Base-by-base conservation (phyloP, 2,113 vertebrate genomes). In the Periophthalmodon schlosseri region DNA sequence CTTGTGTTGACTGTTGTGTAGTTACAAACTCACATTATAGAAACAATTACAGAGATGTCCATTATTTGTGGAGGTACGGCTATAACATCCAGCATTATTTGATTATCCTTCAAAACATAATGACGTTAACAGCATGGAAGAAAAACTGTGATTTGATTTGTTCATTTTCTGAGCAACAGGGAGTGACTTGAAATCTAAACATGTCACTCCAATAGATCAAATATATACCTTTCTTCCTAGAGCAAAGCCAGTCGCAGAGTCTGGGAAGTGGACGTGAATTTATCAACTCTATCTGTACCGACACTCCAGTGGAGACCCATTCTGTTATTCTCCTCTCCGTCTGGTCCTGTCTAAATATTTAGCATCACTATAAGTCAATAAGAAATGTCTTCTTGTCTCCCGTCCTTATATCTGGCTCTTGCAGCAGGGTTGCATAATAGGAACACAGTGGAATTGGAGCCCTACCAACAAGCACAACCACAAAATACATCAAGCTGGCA, bases 401-500 rank as follows among this genome's bases (percentile, higher is more conserved):
- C 63, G 23, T 70, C 24, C n/a, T 54, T 64, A 56, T 79, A 68
- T 84, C 65, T 70, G 10, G 9, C 65, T 61, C 28, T 58, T 77
- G 56, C 54, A 46, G 46, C 66, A 50, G 34, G 11, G 47, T 81
- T 90, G 73, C 70, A 72, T 82, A 76, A 86, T 66, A 83, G 73
- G 80, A 68, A 61, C 68, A 72, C 50, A 68, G 52, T 67, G 16
- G 72, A 69, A 68, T 58, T 15, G 7, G 83, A 84, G 87, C 84
- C 77, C 81, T 84, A 79, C 74, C 84, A 82, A 74, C 73, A 89
- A 73, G 63, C n/a, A 76, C 6, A 74, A 69, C 28, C 69, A 70
- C 61, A 82, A 80, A 84, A 85, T 91, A 75, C 56, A 90, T 89
- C 78, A 88, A 20, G 63, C 21, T 80, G 44, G 49, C 84, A 81